Evolutionary conservation across 2,888 invertebrate species (phyloP).

Genomic region (Conus canariensis): DNA sequence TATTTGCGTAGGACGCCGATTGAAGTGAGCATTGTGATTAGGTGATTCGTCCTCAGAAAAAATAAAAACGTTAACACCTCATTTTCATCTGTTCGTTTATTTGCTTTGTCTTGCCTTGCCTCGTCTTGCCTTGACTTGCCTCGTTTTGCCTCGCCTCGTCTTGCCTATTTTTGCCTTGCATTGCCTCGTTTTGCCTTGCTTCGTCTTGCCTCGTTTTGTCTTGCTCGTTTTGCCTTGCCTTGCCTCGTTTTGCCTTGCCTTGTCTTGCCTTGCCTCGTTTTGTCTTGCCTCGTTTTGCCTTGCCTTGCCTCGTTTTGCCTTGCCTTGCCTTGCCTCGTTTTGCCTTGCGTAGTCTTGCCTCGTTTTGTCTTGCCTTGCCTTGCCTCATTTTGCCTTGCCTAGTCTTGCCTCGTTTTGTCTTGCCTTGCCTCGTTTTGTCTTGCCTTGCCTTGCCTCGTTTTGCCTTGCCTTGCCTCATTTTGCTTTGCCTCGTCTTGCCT

Average conservation of each 20-base stretch:
- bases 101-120: neutral
- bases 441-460: slow-evolving; percentile 4
- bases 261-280: neutral
- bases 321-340: neutral
- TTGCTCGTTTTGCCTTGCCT: neutral
- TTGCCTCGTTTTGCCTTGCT: neutral
- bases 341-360: neutral
- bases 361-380: neutral
- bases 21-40: no score
- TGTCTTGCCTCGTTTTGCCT: neutral
- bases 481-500: neutral
- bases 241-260: neutral
- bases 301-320: neutral
- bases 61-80: no score
- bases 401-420: neutral
- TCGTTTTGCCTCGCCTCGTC: neutral
- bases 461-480: neutral
- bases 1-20: no score
- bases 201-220: neutral
- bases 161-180: neutral
- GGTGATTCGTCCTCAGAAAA: no score
- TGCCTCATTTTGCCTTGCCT: neutral
- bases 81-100: neutral
- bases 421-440: slow-evolving; percentile 15
- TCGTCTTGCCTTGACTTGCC: neutral